Conservation (phyloP, 2,888 invertebrate species). For the Lymantria monacha region DNA sequence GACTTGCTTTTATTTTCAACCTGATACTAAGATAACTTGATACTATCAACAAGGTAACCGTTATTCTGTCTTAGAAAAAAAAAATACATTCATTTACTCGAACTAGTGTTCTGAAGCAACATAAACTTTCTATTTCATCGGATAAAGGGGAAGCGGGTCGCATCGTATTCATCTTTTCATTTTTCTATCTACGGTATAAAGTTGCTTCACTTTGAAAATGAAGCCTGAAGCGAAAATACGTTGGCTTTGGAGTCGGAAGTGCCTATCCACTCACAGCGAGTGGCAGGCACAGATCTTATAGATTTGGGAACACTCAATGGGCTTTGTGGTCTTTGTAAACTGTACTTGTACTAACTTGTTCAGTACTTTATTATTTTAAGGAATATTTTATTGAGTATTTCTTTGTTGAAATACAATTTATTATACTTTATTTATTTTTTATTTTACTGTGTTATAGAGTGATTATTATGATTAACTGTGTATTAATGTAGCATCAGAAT, state of each 20-base stretch:
- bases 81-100: not conserved
- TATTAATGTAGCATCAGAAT: too few relatives aligned
- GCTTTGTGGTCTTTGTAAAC: slow-evolving; percentile 17
- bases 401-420: not conserved
- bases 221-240: slow-evolving; percentile 48
- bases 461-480: not conserved
- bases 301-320: slow-evolving; percentile 38
- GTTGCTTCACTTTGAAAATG: slow-evolving; percentile 55
- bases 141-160: slow-evolving; percentile 50
- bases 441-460: not conserved
- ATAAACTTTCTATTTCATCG: slow-evolving; percentile 45
- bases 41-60: not conserved
- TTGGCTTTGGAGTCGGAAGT: slow-evolving; percentile 43
- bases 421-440: not conserved
- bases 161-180: slow-evolving; percentile 57
- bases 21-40: too few relatives aligned
- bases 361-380: not conserved
- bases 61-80: not conserved
- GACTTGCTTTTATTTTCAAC: too few relatives aligned
- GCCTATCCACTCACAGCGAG: slow-evolving; percentile 40
- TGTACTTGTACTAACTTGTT: slow-evolving; percentile 1
- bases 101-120: slow-evolving; percentile 10
- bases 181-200: slow-evolving; percentile 52
- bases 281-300: slow-evolving; percentile 37
- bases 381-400: slow-evolving; percentile 2